These are phyloP conservation scores for Neoaliturus tenellus DNA, from an alignment of 2,888 invertebrate genomes.

Conservation along the genomic window DNA sequence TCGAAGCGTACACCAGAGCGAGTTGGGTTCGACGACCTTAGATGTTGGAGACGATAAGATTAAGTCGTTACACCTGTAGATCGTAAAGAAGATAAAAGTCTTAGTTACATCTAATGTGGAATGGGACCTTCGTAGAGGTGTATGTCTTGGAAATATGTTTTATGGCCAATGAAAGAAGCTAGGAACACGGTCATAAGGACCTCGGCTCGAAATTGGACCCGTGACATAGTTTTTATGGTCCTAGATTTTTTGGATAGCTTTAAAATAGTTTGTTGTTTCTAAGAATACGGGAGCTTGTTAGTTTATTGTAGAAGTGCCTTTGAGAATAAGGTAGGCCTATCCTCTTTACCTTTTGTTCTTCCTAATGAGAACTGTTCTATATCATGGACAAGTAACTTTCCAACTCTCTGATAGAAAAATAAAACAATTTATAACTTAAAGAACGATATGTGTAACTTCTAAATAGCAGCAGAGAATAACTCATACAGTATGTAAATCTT, in stretches of 20 bases:
- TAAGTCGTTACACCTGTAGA: constrained; percentile 24
- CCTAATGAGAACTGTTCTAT: too few species aligned
- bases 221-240: background rate
- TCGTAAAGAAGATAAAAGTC: background rate
- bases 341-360: too few species aligned
- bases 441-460: too few species aligned
- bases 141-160: background rate
- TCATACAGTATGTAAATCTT: too few species aligned
- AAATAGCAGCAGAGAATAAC: too few species aligned
- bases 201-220: background rate
- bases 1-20: background rate
- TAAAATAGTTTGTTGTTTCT: too few species aligned
- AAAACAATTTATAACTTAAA: too few species aligned
- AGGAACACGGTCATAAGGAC: background rate
- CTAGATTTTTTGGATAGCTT: background rate
- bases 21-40: background rate
- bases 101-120: background rate
- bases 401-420: too few species aligned
- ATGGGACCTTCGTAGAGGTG: background rate
- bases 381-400: too few species aligned
- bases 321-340: too few species aligned
- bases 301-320: too few species aligned
- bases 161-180: background rate
- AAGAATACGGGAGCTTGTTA: too few species aligned
- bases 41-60: constrained; percentile 15